Percentiles rank a stretch among this genome's conserved stretches.
Conservation (phyloP, 2,113 vertebrate species). For the Lichenostomus cassidix region DNA sequence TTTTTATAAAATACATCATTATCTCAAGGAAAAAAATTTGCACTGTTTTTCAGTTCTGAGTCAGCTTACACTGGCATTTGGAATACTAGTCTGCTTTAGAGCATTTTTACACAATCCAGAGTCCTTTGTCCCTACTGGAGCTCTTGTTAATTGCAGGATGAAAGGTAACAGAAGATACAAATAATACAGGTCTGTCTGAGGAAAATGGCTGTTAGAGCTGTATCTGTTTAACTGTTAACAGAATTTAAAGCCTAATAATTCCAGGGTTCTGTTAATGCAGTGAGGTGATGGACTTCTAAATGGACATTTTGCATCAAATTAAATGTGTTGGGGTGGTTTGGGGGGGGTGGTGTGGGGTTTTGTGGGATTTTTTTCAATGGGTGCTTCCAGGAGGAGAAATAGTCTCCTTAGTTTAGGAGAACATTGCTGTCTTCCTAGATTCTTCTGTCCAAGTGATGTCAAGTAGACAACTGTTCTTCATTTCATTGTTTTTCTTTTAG, state of each 20-base stretch:
- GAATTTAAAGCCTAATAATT: not conserved
- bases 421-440: not conserved
- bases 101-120: not conserved
- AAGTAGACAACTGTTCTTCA: not conserved
- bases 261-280: not conserved
- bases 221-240: not conserved
- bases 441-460: not conserved
- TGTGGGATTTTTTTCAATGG: not conserved
- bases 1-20: not conserved
- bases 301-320: not conserved
- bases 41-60: not conserved
- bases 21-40: not conserved
- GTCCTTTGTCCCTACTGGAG: not conserved
- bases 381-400: not conserved
- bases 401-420: not conserved
- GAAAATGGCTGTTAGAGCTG: not conserved
- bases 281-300: not conserved
- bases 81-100: not conserved
- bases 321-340: not conserved
- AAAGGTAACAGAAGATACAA: not conserved
- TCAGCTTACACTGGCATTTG: not conserved
- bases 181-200: not conserved
- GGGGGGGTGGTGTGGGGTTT: not conserved
- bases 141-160: not conserved
- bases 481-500: not conserved